Conservation (phyloP, 2,113 vertebrate species). For the Holacanthus passer region DNA sequence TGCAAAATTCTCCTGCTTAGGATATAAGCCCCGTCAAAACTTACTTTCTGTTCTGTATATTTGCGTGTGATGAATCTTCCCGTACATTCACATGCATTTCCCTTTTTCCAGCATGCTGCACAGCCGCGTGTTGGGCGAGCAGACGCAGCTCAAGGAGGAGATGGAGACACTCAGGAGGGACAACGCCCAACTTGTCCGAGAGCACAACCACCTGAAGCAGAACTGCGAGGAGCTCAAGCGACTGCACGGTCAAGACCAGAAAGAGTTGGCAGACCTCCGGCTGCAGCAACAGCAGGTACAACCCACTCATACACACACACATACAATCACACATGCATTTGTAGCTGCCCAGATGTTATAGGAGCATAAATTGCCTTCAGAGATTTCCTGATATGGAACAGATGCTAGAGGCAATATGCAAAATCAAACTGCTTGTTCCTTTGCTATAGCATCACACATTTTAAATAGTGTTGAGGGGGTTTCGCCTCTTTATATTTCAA, state of each 20-base stretch:
- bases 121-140: conserved; percentile 93
- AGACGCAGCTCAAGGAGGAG: conserved; percentile 96
- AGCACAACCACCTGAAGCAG: conserved; percentile 96
- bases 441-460: conserved; percentile 3
- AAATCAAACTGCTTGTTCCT: not conserved
- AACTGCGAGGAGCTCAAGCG: conserved; percentile 95
- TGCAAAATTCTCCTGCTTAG: not conserved
- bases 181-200: conserved; percentile 90
- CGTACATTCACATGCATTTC: not conserved
- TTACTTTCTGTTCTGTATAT: not conserved
- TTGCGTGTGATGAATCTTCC: not conserved
- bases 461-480: not conserved
- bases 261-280: conserved; percentile 92
- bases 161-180: conserved; percentile 93
- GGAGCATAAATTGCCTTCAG: not conserved
- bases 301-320: not conserved
- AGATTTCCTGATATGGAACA: conserved; percentile 1
- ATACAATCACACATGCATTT: too few species aligned
- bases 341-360: conserved; percentile 47
- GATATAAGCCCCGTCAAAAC: not conserved
- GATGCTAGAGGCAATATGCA: conserved; percentile 3
- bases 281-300: conserved; percentile 96
- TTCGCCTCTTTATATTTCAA: conserved; percentile 1
- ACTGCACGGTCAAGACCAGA: conserved; percentile 93
- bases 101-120: conserved; percentile 86